Base-by-base conservation (phyloP, 2,113 vertebrate species). In the Lepidothrix coronata region DNA sequence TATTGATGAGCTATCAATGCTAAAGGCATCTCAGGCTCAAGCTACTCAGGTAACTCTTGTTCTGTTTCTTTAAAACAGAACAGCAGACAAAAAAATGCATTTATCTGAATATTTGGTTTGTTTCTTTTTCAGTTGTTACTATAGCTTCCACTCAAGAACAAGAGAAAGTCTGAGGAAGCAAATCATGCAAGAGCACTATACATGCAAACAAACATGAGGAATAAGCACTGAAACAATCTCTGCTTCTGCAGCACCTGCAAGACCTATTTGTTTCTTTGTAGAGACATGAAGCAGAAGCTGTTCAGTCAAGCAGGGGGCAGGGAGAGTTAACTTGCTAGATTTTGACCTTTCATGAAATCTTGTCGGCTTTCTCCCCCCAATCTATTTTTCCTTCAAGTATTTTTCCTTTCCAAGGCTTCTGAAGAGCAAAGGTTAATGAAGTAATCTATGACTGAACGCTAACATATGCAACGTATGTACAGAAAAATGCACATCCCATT, bases 401-500 rank as follows among this genome's bases (percentile, higher is more conserved):
- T 84, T 90, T 39, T 95, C 68, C 31, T 92, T 94, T 82, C 23
- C 39, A 73, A 94, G 76, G 61, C 93, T 81, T 79, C 71, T 74
- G 75, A 93, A 89, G 92, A 84, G 70, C 82, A 96, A 96, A 96
- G 95, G 95, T 65, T 87, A 97, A 94, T 88, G 46, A 95, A 84
- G 77, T 88, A 91, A 91, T 83, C 80, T 93, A 12, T 43, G 91
- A 76, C 62, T 92, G 93, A 97, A 62, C 12, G 39, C 44, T 92
- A 91, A 85, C 73, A 92, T 43, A 96, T 90, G 95, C 81, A 82
- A 77, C 3, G 54, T 92, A 74, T 33, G 39, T 19, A 71, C 57
- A 95, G 83, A 96, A 96, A 89, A 92, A 96, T 54, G 71, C 72
- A 74, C 67, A 91, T 70, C 73, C 43, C 95, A 62, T 71, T 91